phyloP scores from a whole-genome alignment of 2,888 invertebrate species.

The Torymus texanus region DNA sequence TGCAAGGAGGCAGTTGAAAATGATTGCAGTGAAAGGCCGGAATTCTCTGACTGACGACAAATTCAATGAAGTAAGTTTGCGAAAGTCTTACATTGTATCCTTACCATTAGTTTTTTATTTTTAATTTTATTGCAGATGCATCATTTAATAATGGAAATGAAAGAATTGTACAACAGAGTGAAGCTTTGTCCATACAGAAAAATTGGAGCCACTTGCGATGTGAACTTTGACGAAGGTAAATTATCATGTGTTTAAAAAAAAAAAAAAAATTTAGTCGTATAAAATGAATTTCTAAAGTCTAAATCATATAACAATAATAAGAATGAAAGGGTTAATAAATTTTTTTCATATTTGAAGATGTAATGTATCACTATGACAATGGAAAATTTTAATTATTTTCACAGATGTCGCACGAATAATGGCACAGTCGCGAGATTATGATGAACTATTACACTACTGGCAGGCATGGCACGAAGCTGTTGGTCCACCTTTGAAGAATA shows the following conservation, averaged over 20 bases:
- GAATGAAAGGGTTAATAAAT: too few species aligned
- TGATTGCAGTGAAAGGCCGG: conserved; percentile 83
- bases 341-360: too few species aligned
- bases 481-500: conserved; percentile 84
- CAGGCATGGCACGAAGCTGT: conserved; percentile 87
- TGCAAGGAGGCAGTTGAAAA: conserved; percentile 82
- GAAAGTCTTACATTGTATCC: conserved; percentile 57
- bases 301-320: too few species aligned
- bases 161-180: conserved; percentile 84
- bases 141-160: conserved; percentile 86
- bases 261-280: too few species aligned
- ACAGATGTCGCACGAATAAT: conserved; percentile 78
- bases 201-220: conserved; percentile 71
- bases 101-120: too few species aligned
- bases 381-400: too few species aligned
- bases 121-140: conserved; percentile 78
- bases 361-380: too few species aligned
- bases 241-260: too few species aligned
- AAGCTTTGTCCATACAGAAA: conserved; percentile 83
- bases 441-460: conserved; percentile 87
- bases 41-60: conserved; percentile 86
- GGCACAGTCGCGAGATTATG: conserved; percentile 84
- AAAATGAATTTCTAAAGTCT: too few species aligned
- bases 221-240: conserved; percentile 75
- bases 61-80: conserved; percentile 80